Evolutionary conservation across 2,113 vertebrate genomes (phyloP), one percentile per base, ranked within the genome.

Genomic region (Dunckerocampus dactyliophorus): DNA sequence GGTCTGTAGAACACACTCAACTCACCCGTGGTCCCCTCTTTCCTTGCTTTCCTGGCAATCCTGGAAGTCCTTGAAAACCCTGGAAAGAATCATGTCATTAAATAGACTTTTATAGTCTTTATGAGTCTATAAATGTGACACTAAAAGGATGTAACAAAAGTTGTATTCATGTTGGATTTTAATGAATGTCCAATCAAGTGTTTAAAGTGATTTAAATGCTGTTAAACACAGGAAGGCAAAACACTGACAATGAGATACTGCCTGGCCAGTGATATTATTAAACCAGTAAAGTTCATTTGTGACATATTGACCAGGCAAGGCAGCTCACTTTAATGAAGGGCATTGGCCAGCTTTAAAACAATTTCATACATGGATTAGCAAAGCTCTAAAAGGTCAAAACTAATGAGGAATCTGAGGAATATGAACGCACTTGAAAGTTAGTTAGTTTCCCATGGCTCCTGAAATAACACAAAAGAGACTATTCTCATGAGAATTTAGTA

Each of bases 1-100:
- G 46, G 7, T 7, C 8, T 17, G 16, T 12, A 3, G 9, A 69
- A 45, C 24, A 63, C 5, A 28, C 24, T n/a, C n/a, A 5, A 90
- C 95, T 94, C 89, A 98, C 96, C 89, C 93, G 81, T 31, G 94
- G 91, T 1, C 95, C 96, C 83, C 93, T 92, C 81, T 93, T 92
- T 54, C 96, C 96, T 11, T 89, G 90, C 72, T 90, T 89, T 81
- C 96, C 96, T 84, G 92, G 92, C 67, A 94, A 90, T 31, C 96
- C 96, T 0, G 93, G 91, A 67, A 93, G 87, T 71, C 96, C 96
- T 69, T 89, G 89, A 64, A 90, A 89, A 63, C 96, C 95, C 96
- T 98, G 47, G 59, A 76, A 77, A 22, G 46, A 52, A 72, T 64
- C 72, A 17, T 69, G 19, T 42, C 54, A 56, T 64, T 72, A 22